Evolutionary conservation across 2,797 vertebrate species (phyloP).

Genomic region (Schizopygopsis pylzovi): DNA sequence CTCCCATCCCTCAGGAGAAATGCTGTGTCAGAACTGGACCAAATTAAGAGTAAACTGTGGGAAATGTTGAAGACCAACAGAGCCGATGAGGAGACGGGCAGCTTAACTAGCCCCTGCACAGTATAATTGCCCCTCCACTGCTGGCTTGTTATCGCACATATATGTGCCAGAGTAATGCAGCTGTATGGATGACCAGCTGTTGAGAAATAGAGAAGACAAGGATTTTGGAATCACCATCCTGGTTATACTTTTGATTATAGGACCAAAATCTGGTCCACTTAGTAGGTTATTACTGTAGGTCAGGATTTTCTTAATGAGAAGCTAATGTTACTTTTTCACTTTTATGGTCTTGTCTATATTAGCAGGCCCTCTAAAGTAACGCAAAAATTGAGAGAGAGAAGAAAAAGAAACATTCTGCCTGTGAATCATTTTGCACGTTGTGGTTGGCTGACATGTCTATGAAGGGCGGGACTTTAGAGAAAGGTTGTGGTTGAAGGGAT

Average conservation of each 20-base stretch:
- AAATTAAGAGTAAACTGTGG: slow-evolving; percentile 75
- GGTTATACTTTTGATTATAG: background rate
- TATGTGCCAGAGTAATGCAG: slow-evolving; percentile 11
- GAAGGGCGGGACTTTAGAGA: background rate
- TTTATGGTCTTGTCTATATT: background rate
- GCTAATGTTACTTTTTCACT: background rate
- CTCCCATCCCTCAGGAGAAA: slow-evolving; percentile 46
- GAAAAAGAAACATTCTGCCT: background rate
- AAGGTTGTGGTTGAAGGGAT: background rate
- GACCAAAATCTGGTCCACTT: background rate
- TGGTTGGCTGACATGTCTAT: background rate
- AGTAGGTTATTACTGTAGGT: background rate
- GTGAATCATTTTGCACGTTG: background rate
- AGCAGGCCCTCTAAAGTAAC: too few relatives aligned
- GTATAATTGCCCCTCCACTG: slow-evolving; percentile 44
- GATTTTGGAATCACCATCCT: background rate
- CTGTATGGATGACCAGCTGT: slow-evolving; percentile 6
- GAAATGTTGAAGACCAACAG: slow-evolving; percentile 23
- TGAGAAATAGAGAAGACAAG: background rate
- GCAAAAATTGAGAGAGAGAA: background rate
- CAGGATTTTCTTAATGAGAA: background rate
- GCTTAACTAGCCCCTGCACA: slow-evolving; percentile 31
- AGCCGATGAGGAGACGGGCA: slow-evolving; percentile 1
- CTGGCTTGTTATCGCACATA: slow-evolving; percentile 46
- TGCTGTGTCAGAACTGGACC: slow-evolving; percentile 71